Percentiles rank a stretch among this genome's conserved stretches.
phyloP scores from a whole-genome alignment of 2,888 invertebrate species.

The Masnerella sp. region DNA sequence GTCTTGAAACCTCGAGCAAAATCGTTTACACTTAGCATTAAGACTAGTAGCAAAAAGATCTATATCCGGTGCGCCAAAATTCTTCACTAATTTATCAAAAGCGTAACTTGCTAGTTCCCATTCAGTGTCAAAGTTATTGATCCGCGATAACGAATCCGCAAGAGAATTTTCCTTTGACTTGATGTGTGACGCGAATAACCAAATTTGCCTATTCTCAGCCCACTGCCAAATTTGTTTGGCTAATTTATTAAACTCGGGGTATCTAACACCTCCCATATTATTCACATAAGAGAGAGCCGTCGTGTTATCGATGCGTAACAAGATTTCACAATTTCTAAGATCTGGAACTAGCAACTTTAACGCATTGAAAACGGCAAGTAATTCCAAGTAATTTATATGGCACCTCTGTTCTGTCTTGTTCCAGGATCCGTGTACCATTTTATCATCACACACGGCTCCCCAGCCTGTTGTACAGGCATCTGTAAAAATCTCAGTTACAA shows the following conservation, averaged over 20 bases:
- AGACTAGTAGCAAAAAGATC: slow-evolving; percentile 53
- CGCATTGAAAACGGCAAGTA: no score
- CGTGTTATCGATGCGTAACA: no score
- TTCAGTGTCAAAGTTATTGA: no score
- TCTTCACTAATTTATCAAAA: no score
- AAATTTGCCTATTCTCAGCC: background rate
- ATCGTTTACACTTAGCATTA: slow-evolving; percentile 55
- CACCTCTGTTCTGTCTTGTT: no score
- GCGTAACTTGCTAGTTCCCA: no score
- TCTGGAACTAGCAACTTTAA: no score
- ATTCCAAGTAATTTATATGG: no score
- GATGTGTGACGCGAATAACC: slow-evolving; percentile 29
- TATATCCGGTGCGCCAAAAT: slow-evolving; percentile 41
- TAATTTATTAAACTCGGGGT: slow-evolving; percentile 4
- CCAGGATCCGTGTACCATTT: no score
- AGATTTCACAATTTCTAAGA: no score
- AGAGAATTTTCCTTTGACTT: slow-evolving; percentile 43
- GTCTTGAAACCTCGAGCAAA: slow-evolving; percentile 21
- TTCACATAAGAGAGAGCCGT: slow-evolving; percentile 47
- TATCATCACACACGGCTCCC: no score
- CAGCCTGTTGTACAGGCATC: no score
- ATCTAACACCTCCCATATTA: slow-evolving; percentile 3
- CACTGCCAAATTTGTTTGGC: slow-evolving; percentile 7
- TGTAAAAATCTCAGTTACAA: slow-evolving; percentile 1
- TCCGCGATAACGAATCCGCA: slow-evolving; percentile 34